Evolutionary conservation across 1,140 invertebrate genomes (phyloP), one percentile per base, ranked within the genome.

Genomic region (Teleogryllus occipitalis): DNA sequence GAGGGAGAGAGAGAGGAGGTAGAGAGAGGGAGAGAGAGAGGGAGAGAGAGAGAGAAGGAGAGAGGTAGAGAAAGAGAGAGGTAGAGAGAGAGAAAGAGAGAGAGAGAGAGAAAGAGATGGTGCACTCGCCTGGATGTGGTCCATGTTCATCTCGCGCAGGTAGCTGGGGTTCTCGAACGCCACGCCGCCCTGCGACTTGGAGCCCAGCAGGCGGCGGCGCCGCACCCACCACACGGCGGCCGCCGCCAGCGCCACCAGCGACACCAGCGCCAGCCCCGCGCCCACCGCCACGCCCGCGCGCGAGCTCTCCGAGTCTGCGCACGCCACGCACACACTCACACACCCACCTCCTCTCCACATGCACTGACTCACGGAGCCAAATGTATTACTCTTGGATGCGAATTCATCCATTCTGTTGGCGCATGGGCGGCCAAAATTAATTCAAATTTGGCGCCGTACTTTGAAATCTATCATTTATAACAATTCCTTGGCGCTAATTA

Each of bases 101-200:
- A 39, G 27, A 39, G 27, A 39, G 27, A 39, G 27, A 39, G 27
- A 39, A 39, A 39, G 27, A 39, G 54, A 6, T 21, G 0, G n/a
- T 0, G 7, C 7, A 75, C 87, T 87, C 88, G 93, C 92, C 86
- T 93, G 89, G 79, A 90, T 88, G 83, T 90, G 89, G 82, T 93
- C 92, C 85, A 91, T 90, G 85, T 91, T 91, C 65, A 92, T 88
- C 84, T 93, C 93, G 81, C 93, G 88, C 78, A 94, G 88, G 85
- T 95, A 96, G 83, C 93, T 94, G 0, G 94, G 94, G 87, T 96
- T 96, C 84, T 95, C 94, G 84, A 96, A 96, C 7, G 93, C 93
- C 77, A 95, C 93, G 27, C 92, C 93, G 54, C 54, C 54, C 81
- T 88, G 87, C 22, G 88, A 86, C 82, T 89, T 89, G 79, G 86